Conservation (phyloP, 1,140 invertebrate genomes). For the Drosophila arawakana region DNA sequence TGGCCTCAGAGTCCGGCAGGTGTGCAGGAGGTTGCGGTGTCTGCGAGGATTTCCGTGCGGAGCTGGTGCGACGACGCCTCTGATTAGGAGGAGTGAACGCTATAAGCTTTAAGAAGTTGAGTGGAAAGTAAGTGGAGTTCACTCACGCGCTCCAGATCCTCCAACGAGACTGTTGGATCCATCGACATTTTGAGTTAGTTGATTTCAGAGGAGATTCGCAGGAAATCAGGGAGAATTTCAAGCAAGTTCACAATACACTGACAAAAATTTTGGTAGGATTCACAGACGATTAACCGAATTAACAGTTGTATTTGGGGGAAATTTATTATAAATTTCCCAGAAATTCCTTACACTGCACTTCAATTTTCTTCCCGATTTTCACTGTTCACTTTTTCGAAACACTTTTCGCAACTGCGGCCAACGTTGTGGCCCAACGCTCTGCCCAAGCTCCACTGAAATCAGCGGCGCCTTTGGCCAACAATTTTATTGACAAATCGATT, state of each 20-base stretch:
- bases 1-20: slow-evolving; percentile 65
- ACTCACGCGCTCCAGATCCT: slow-evolving; percentile 79
- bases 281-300: no score
- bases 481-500: slow-evolving; percentile 84
- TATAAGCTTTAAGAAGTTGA: neutral
- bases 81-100: slow-evolving; percentile 1
- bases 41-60: slow-evolving; percentile 64
- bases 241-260: no score
- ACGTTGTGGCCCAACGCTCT: slow-evolving; percentile 67
- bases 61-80: slow-evolving; percentile 70
- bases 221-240: neutral
- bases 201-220: neutral
- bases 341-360: neutral
- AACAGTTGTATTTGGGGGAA: no score
- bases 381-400: slow-evolving; percentile 17
- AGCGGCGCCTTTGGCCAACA: slow-evolving; percentile 59
- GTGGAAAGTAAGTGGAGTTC: neutral
- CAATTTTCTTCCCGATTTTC: no score
- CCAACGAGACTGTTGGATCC: slow-evolving; percentile 75
- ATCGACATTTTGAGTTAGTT: slow-evolving; percentile 62
- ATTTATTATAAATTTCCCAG: no score
- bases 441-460: slow-evolving; percentile 77
- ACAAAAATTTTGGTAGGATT: no score
- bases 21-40: slow-evolving; percentile 55
- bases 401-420: slow-evolving; percentile 37